Evolutionary conservation across 1,140 invertebrate species (phyloP), one percentile per base, ranked within the genome.

Genomic region (Drosophila triauraria): DNA sequence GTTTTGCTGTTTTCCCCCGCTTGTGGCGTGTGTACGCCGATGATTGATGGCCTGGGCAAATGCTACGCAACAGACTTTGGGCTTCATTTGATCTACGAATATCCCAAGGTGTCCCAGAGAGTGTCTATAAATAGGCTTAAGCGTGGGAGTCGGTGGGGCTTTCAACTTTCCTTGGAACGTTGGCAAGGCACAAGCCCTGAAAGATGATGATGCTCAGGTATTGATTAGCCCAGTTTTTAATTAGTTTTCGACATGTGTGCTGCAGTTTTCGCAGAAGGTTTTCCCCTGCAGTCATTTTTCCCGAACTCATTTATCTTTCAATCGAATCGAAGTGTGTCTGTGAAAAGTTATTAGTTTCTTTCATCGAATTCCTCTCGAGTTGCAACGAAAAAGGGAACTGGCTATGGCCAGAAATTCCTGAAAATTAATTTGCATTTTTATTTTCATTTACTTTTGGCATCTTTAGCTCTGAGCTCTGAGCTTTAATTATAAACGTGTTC

Each of bases 11-110:
- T 78, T 27, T 35, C 32, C 32, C 20, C 35, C 17, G 23, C 12
- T 56, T 65, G 48, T 38, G 23, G 47, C 65, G 9, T 35, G 17
- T 50, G 44, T 32, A 17, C 27, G 20, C 13, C 27, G 25, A 65
- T 85, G 78, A 85, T 86, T 85, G 82, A 81, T 80, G 78, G 12
- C 20, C 50, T 8, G 30, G 38, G 38, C 32, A 32, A 56, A 50
- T 3, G 47, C 50, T 60, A 58, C 64, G 51, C 17, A 35, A n/a
- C 17, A 56, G 32, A 58, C 27, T 61, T 62, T 63, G 25, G 40
- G 71, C 53, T 64, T 76, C 53, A 65, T 58, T 59, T 43, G 61
- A 65, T 64, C 59, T 65, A 38, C 35, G 40, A 51, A 30, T 47
- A 32, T 15, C 12, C 1, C 10, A 35, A 53, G 12, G n/a, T 32